Evolutionary conservation across 2,888 invertebrate genomes (phyloP), one percentile per base, ranked within the genome.

Genomic region (Fragum fragum): DNA sequence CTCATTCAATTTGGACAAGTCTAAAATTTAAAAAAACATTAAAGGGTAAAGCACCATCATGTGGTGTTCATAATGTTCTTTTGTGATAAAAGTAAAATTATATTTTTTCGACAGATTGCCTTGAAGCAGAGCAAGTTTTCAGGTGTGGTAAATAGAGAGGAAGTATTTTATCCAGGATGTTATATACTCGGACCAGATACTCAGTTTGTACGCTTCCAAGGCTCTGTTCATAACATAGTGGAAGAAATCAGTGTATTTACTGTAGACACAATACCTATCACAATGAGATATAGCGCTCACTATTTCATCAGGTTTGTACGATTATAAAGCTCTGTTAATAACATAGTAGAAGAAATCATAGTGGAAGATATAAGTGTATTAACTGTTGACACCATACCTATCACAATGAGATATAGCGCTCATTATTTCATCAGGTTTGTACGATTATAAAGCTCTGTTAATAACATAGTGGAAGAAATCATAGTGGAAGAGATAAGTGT

Each of bases 111-210:
- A 6, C 78, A 90, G 90, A 83, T 88, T 79, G 90, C 88, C 1
- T 59, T 90, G 39, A 78, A 74, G 26, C 82, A 85, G 78, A 88
- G 87, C 72, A 90, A 84, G 59, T 76, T 88, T 47, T 88, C 90
- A 9, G 82, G 85, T 36, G 73, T 74, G 28, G 86, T 91, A 9
- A 80, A 89, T 61, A 72, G 88, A 9, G 86, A 88, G 11, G 57
- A 70, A 6, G 87, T 89, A 2, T 89, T 87, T 29, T 85, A 90
- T 23, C 78, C 84, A 18, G 91, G 91, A 16, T 91, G 91, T 72
- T 89, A 91, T 78, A 77, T 91, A 21, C 87, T 91, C 14, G 90
- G 90, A 5, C 90, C 90, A 7, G 88, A 88, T 55, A 86, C 85
- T 18, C 81, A 85, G 59, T 84, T 91, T 21, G 36, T 89, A 14